Percentiles rank a stretch among this genome's conserved stretches.
phyloP scores from a whole-genome alignment of 1,140 invertebrate genomes.

The Drosophila varians region DNA sequence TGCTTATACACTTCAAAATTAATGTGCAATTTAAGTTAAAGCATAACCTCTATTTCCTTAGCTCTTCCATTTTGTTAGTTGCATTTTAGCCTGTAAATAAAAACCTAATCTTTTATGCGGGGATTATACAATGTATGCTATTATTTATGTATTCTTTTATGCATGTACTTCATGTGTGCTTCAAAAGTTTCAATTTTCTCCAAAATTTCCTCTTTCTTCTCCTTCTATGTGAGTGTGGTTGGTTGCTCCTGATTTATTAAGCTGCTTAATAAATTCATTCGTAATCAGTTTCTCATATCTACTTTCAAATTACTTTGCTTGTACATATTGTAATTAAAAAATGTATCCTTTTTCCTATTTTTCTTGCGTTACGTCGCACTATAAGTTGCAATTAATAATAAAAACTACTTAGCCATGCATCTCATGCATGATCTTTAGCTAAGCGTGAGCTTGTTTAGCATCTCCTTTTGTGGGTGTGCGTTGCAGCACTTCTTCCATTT shows the following conservation, averaged over 20 bases:
- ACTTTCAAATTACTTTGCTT: conserved; percentile 18
- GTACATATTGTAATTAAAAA: conserved; percentile 61
- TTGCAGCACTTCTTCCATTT: conserved; percentile 47
- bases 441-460: conserved; percentile 23
- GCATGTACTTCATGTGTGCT: conserved; percentile 64
- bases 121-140: conserved; percentile 54
- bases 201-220: conserved; percentile 12
- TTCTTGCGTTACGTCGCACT: conserved; percentile 10
- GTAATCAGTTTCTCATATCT: conserved; percentile 31
- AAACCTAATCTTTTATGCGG: conserved; percentile 57
- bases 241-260: conserved; percentile 58
- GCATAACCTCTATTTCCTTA: conserved; percentile 61
- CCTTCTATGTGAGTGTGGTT: not conserved
- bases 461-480: conserved; percentile 46
- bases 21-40: conserved; percentile 77
- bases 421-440: conserved; percentile 53
- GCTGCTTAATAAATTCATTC: conserved; percentile 77
- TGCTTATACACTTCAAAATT: conserved; percentile 80
- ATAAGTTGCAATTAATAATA: conserved; percentile 42
- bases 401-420: conserved; percentile 64
- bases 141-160: conserved; percentile 28
- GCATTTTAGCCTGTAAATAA: conserved; percentile 69
- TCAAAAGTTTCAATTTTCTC: conserved; percentile 52
- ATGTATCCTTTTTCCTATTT: conserved; percentile 20
- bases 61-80: conserved; percentile 45